Base-by-base conservation (phyloP, 2,797 vertebrate species). In the Thaleichthys pacificus region DNA sequence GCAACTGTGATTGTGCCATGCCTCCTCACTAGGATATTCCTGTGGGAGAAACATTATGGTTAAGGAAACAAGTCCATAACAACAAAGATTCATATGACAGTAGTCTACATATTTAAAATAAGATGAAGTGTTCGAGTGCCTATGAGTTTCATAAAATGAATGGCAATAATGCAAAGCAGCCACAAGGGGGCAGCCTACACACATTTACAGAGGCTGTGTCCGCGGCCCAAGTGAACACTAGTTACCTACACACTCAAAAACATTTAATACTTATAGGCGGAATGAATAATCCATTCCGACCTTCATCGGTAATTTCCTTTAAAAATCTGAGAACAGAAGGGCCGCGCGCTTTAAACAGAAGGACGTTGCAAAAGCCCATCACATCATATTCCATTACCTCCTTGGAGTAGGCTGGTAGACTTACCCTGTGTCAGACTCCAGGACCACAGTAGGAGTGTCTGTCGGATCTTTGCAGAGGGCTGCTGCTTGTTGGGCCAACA, bases 351-450 rank as follows among this genome's bases (percentile, higher is more conserved):
- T 22, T 58, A 38, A 38, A 38, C 28, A 0, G 28, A 1, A 38
- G 42, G 57, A 24, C 8, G 9, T 24, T 26, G 21, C 8, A 24
- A 21, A 24, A 12, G 9, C 14, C 3, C 22, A 47, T 12, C 42
- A 8, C 42, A 47, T 47, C 42, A 14, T 14, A 47, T 47, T 47
- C 42, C 9, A 14, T 47, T 3, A 12, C 42, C 42, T 47, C 42
- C 42, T 47, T 47, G 42, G 42, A 47, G 42, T 3, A 12, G 42
- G 12, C 9, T 47, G 42, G 42, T 47, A 14, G 8, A 47, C 95
- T 95, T 86, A 99, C 97, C 97, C 97, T 0, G 88, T 94, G 77
- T 99, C 96, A 0, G 96, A 97, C 85, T 99, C 97, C 85, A 98
- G 89, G 76, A 97, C 99, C 73, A 99, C 96, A 26, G 97, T 96